A percentile compares a stretch with the other conserved stretches of the same genome.
phyloP scores from a whole-genome alignment of 2,888 invertebrate genomes.

The Loripinus fragilis region DNA sequence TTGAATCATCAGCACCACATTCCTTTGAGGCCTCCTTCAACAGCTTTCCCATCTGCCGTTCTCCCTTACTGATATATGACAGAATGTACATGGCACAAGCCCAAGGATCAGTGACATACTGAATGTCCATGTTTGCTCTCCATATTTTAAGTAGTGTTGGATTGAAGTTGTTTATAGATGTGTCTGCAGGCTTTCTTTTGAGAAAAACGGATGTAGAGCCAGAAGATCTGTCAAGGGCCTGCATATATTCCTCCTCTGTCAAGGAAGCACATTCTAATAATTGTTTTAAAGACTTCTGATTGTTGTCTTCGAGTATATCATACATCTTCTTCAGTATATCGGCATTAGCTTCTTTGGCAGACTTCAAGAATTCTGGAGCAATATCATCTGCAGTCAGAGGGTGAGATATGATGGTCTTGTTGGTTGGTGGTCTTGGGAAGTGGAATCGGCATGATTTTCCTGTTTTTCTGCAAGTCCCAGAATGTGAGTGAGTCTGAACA shows the following conservation, averaged over 20 bases:
- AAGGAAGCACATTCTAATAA: not conserved
- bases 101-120: constrained; percentile 29
- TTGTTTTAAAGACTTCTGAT: not conserved
- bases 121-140: not conserved
- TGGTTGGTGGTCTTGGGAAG: too few species aligned
- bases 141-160: too few species aligned
- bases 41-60: too few species aligned
- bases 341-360: too few species aligned
- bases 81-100: constrained; percentile 4
- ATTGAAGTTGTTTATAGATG: constrained; percentile 20
- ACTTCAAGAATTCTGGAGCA: not conserved
- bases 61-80: too few species aligned
- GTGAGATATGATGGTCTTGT: too few species aligned
- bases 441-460: not conserved
- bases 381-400: not conserved
- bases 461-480: not conserved
- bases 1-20: too few species aligned
- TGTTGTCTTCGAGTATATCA: not conserved
- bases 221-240: not conserved
- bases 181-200: not conserved
- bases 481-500: too few species aligned
- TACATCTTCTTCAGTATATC: not conserved
- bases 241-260: not conserved
- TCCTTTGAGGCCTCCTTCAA: too few species aligned
- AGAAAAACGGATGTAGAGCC: too few species aligned